A percentile compares a stretch with the other conserved stretches of the same genome.
Conservation (phyloP, 1,140 invertebrate genomes). For the Macrocentrus cingulum region DNA sequence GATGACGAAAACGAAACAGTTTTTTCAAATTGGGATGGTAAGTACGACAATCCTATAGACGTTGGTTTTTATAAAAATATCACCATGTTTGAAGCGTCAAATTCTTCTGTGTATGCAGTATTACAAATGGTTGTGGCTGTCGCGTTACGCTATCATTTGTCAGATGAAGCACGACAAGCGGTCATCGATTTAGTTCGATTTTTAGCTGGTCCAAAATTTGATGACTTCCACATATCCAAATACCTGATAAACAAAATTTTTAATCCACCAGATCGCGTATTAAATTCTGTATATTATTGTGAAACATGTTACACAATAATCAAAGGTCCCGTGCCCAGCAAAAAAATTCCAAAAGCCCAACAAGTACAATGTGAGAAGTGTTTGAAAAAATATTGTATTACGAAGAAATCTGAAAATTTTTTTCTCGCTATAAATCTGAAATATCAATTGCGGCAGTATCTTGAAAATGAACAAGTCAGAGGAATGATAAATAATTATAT, state of each 20-base stretch:
- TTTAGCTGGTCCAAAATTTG: conserved; percentile 29
- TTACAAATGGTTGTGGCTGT: background rate
- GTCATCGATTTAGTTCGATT: conserved; percentile 25
- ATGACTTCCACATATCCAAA: conserved; percentile 26
- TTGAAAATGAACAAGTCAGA: conserved; percentile 12
- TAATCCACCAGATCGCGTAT: conserved; percentile 19
- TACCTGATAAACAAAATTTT: conserved; percentile 26
- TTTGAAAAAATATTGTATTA: conserved; percentile 5
- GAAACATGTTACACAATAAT: background rate
- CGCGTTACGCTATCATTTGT: no score
- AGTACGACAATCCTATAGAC: no score
- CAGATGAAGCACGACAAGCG: background rate
- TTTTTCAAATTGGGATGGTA: no score
- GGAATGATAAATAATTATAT: conserved; percentile 7
- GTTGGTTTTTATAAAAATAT: no score
- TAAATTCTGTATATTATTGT: conserved; percentile 29
- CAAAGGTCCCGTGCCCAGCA: conserved; percentile 10
- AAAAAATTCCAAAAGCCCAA: conserved; percentile 1
- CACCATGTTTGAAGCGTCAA: no score
- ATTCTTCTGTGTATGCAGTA: background rate
- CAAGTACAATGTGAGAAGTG: conserved; percentile 9
- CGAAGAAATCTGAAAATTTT: conserved; percentile 9
- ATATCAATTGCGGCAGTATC: conserved; percentile 15
- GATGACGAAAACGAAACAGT: no score
- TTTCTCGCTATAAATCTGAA: conserved; percentile 22